A percentile compares a stretch with the other conserved stretches of the same genome.
Evolutionary conservation across 2,113 vertebrate genomes (phyloP).

Genomic region (Octodon degus): DNA sequence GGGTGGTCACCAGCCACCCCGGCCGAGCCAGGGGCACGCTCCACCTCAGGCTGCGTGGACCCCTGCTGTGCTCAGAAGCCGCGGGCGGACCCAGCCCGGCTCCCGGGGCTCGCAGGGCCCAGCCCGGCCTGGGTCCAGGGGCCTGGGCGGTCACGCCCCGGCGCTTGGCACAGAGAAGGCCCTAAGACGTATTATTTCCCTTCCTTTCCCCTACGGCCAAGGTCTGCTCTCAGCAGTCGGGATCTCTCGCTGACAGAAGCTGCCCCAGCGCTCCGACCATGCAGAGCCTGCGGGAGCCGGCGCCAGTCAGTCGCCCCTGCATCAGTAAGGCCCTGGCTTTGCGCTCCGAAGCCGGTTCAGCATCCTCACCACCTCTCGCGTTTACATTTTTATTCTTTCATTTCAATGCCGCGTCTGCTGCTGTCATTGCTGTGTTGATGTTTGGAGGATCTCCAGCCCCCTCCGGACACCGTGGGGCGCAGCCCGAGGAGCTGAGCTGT

Average conservation of each 20-base stretch:
- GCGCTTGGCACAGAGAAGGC: background rate
- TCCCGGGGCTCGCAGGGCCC: background rate
- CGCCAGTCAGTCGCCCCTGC: background rate
- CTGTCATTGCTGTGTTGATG: background rate
- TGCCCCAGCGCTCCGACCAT: background rate
- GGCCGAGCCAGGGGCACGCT: background rate
- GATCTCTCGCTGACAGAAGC: background rate
- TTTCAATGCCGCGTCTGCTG: background rate
- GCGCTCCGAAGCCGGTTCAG: background rate
- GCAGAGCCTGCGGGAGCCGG: background rate
- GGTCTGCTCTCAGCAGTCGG: background rate
- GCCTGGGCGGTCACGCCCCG: background rate
- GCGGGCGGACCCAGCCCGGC: background rate
- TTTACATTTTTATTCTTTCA: background rate
- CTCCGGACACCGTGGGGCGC: background rate
- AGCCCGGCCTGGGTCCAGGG: background rate
- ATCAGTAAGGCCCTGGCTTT: background rate
- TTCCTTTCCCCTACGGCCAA: background rate
- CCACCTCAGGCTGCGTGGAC: no score
- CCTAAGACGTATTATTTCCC: background rate
- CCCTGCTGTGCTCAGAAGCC: background rate
- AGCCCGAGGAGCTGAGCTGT: background rate
- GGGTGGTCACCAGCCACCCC: background rate
- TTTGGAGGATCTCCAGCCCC: background rate
- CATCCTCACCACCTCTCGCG: background rate